Evolutionary conservation across 2,888 invertebrate genomes (phyloP).

Genomic region (Acleris holmiana): DNA sequence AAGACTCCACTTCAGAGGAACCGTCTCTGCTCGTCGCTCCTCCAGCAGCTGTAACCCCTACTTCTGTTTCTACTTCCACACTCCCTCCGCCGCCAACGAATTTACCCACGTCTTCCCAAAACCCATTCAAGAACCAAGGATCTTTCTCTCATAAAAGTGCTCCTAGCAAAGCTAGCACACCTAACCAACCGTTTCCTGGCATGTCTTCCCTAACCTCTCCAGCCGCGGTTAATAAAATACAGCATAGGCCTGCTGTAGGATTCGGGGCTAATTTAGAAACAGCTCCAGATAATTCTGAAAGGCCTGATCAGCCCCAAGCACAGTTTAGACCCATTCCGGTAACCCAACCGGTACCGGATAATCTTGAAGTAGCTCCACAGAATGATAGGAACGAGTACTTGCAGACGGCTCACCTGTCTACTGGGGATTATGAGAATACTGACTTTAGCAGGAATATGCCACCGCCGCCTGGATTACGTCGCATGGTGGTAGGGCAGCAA

Average conservation of each 20-base stretch:
- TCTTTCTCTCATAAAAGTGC: slow-evolving; percentile 77
- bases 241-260: slow-evolving; percentile 64
- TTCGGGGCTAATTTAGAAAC: slow-evolving; percentile 86
- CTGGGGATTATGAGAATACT: slow-evolving; percentile 78
- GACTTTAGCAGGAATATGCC: slow-evolving; percentile 74
- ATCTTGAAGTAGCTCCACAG: slow-evolving; percentile 86
- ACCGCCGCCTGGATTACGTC: slow-evolving; percentile 86
- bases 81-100: slow-evolving; percentile 52
- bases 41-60: slow-evolving; percentile 16
- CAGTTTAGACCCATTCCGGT: slow-evolving; percentile 55
- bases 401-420: slow-evolving; percentile 90
- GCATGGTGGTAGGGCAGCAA: slow-evolving; percentile 88
- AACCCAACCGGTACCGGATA: slow-evolving; percentile 74
- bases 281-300: slow-evolving; percentile 88
- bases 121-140: slow-evolving; percentile 77
- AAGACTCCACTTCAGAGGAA: slow-evolving; percentile 41
- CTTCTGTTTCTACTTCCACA: slow-evolving; percentile 26
- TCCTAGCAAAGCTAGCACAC: slow-evolving; percentile 52
- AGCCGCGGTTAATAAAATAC: slow-evolving; percentile 64
- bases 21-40: slow-evolving; percentile 26
- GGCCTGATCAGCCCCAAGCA: slow-evolving; percentile 80
- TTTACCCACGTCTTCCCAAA: slow-evolving; percentile 59
- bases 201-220: slow-evolving; percentile 65
- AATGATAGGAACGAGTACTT: slow-evolving; percentile 90
- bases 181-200: slow-evolving; percentile 60